Evolutionary conservation across 2,797 vertebrate species (phyloP), one percentile per base, ranked within the genome.

Genomic region (Darevskia nairensis): DNA sequence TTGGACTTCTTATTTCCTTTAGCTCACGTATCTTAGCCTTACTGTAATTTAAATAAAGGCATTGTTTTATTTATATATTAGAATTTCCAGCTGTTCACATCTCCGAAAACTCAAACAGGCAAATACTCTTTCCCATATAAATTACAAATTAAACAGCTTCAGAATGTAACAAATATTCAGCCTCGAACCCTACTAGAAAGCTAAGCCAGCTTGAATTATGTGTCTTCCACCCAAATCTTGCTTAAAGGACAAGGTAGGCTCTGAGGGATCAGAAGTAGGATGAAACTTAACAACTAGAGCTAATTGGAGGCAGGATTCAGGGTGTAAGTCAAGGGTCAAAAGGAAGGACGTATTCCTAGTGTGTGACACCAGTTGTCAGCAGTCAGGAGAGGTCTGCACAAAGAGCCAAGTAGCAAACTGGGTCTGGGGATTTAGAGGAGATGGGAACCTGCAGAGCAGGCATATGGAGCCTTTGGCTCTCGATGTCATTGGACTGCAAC

Each of bases 1-100:
- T 3, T 1, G 89, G 35, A 87, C 84, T 29, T 2, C 71, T 46
- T 79, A 80, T 86, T 88, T 89, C 21, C 86, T 85, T 59, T 68
- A 50, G 2, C 2, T 82, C 69, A 0, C 23, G 76, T 83, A 25
- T 68, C 55, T 80, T 27, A 88, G 39, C 15, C 41, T 88, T 59
- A 4, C 1, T 8, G 2, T 77, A 41, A 41, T 10, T 90, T 86
- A 86, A 35, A 86, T 91, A 82, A 83, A 76, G 32, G 50, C 9
- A 10, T 88, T 50, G 19, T 15, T 41, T 75, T 50, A 66, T 66
- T 66, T 75, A 29, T 74, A 39, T 74, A 66, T 76, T n/a, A 69
- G 32, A 81, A 68, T 85, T 39, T 76, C 50, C 21, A 84, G 10
- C 11, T 11, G 35, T 80, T 41, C 11, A 8, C 21, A 64, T 46